These are phyloP conservation scores for Nephrotoma guestfalica DNA, from an alignment of 2,888 invertebrate genomes.

Conservation along the genomic window DNA sequence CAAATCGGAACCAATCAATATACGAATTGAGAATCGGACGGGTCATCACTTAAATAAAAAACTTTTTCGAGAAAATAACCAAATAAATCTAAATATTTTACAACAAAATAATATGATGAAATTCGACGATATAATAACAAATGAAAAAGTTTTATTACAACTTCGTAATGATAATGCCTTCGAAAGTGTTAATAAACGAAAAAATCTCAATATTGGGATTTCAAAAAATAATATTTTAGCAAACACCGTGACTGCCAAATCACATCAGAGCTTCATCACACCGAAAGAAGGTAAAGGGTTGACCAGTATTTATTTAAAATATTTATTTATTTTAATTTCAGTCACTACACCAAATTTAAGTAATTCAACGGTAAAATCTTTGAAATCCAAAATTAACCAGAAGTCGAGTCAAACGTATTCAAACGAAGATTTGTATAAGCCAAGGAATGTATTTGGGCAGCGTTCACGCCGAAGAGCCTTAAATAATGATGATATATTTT, in stretches of 20 bases:
- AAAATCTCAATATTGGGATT: neutral
- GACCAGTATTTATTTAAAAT: neutral
- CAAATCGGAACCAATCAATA: neutral
- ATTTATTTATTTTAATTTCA: neutral
- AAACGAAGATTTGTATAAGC: constrained; percentile 57
- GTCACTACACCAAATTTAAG: neutral
- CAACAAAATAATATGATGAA: neutral
- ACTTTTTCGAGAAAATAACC: neutral
- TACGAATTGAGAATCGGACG: neutral
- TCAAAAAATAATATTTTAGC: neutral
- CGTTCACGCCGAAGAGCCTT: neutral
- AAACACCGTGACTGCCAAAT: neutral
- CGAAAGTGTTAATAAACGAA: neutral
- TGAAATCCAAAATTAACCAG: neutral
- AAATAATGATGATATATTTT: neutral
- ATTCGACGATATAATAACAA: neutral
- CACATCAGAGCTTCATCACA: neutral
- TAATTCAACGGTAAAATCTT: neutral
- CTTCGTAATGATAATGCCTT: neutral
- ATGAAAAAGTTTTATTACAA: neutral
- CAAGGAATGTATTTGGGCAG: constrained; percentile 25
- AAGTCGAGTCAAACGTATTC: constrained; percentile 40
- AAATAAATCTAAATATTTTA: neutral
- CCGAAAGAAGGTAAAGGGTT: neutral
- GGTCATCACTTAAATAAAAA: neutral